Base-by-base conservation (phyloP, 1,140 invertebrate species). In the Drosophila ercepeae region DNA sequence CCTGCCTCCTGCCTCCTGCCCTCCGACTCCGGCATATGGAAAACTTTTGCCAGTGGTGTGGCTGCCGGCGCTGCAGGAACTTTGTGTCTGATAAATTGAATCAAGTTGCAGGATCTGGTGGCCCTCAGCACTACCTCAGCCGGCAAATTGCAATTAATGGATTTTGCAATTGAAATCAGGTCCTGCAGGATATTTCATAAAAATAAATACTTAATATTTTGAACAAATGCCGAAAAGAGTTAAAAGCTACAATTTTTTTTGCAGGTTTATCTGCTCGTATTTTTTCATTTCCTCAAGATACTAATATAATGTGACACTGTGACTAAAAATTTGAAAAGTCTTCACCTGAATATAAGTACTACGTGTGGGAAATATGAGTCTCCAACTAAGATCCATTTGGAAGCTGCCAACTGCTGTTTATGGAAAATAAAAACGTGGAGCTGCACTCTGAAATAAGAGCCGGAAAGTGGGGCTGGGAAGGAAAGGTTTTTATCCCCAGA, bases 161-260 rank as follows among this genome's bases (percentile, higher is more conserved):
- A 86, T 79, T 78, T 55, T 59, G 57, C 65, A 72, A 67, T 60
- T 48, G 65, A 86, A 84, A 75, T 75, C 45, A 41, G 29, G 16
- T 51, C 29, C 29, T 25, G 19, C 63, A 32, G 29, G 36, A 27
- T 13, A 14, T 7, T 32, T 11, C 9, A 32, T 32, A 32, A 39
- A 13, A 39, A 39, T 39, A 39, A 16, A 6, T 13, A 0, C 34
- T 13, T 9, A 3, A 11, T 1, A n/a, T 2, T 11, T 4, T 11
- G 6, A 32, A 6, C 6, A 32, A 8, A 8, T 11, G 29, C n/a
- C n/a, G n/a, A n/a, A n/a, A n/a, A n/a, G n/a, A n/a, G n/a, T n/a
- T n/a, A n/a, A n/a, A n/a, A n/a, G n/a, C n/a, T n/a, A n/a, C n/a
- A n/a, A n/a, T n/a, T n/a, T n/a, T n/a, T n/a, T n/a, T n/a, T n/a